Evolutionary conservation across 2,113 vertebrate genomes (phyloP).

Genomic region (Hemicordylus capensis): DNA sequence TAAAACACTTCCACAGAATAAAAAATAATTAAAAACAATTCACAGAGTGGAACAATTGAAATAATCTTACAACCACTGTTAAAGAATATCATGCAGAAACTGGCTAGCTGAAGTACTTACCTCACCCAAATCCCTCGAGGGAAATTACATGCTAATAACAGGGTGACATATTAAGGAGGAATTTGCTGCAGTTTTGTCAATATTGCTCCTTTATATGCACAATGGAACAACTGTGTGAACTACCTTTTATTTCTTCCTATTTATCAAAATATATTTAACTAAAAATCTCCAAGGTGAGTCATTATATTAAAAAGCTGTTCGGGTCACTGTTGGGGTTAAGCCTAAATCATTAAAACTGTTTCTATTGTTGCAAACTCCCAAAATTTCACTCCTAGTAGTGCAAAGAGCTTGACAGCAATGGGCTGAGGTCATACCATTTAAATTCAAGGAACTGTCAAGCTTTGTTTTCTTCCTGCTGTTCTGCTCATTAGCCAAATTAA

Average conservation of each 20-base stretch:
- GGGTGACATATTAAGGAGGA: background rate
- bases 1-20: too few relatives aligned
- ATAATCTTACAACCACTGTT: conserved; percentile 4
- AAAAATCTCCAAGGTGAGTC: conserved; percentile 38
- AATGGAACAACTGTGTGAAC: conserved; percentile 13
- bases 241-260: conserved; percentile 53
- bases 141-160: conserved; percentile 49
- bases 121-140: conserved; percentile 41
- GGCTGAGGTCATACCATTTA: conserved; percentile 64
- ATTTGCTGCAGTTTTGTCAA: conserved; percentile 54
- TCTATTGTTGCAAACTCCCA: conserved; percentile 34
- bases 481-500: conserved; percentile 69
- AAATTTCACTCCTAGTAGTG: conserved; percentile 64
- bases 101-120: conserved; percentile 44
- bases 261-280: conserved; percentile 65
- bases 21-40: too few relatives aligned
- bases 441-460: conserved; percentile 64
- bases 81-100: conserved; percentile 30
- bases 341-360: conserved; percentile 60
- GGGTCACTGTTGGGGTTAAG: conserved; percentile 56
- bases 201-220: conserved; percentile 50
- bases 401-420: conserved; percentile 52
- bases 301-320: conserved; percentile 47
- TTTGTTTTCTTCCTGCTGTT: conserved; percentile 55
- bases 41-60: too few relatives aligned